A percentile compares a stretch with the other conserved stretches of the same genome.
Conservation (phyloP, 1,140 invertebrate genomes). For the Cataglyphis hispanica region DNA sequence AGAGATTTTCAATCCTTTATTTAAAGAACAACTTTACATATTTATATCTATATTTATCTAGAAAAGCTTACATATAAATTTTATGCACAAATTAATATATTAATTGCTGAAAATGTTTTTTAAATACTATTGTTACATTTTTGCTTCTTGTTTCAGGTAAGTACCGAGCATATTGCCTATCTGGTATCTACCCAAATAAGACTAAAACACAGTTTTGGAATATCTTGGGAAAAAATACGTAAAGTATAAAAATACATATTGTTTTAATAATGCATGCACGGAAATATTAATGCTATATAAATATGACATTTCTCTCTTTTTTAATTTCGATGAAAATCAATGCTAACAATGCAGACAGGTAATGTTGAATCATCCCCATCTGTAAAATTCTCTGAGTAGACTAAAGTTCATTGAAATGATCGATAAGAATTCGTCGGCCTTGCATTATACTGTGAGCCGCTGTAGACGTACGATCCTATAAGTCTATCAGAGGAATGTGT, state of each 20-base stretch:
- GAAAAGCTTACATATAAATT: not conserved
- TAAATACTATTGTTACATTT: not conserved
- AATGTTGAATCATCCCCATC: not conserved
- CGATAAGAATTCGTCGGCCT: conserved; percentile 37
- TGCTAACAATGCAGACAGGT: not conserved
- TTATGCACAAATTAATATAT: not conserved
- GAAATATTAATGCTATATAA: conserved; percentile 10
- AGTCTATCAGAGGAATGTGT: conserved; percentile 49
- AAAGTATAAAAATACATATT: conserved; percentile 19
- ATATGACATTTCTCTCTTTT: not conserved
- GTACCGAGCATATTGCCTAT: not conserved
- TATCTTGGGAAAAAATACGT: not conserved
- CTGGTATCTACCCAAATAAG: not conserved
- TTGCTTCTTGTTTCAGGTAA: conserved; percentile 62
- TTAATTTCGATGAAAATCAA: not conserved
- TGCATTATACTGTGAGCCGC: conserved; percentile 23
- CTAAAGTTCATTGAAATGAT: conserved; percentile 56
- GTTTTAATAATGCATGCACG: not conserved
- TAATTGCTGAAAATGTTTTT: not conserved
- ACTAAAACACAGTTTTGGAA: not conserved
- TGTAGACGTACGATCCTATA: conserved; percentile 19
- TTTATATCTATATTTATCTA: not conserved
- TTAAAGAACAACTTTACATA: not conserved
- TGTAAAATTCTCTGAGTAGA: conserved; percentile 11
- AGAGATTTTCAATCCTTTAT: not conserved